These are phyloP conservation scores for Nowickia ferox DNA, from an alignment of 2,888 invertebrate species.

Conservation along the genomic window DNA sequence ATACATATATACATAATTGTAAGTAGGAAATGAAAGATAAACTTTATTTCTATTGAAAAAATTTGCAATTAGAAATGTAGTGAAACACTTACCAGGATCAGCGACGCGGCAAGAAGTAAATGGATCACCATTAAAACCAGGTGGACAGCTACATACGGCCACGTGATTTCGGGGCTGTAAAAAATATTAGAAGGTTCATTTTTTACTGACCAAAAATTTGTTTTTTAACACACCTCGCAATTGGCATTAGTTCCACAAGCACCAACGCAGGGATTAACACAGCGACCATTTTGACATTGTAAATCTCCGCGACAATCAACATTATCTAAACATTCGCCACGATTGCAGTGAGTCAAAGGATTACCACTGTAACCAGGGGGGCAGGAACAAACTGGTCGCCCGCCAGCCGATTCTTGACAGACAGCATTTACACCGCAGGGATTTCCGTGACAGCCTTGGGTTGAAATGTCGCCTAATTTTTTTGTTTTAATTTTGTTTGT, in stretches of 20 bases:
- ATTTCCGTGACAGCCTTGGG: constrained; percentile 84
- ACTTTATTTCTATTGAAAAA: too few relatives aligned
- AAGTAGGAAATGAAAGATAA: too few relatives aligned
- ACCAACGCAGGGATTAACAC: constrained; percentile 91
- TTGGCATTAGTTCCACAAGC: constrained; percentile 90
- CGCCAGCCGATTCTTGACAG: constrained; percentile 86
- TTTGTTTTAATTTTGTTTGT: background rate
- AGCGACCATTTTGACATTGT: constrained; percentile 90
- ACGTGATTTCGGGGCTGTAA: constrained; percentile 87
- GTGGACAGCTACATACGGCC: constrained; percentile 90
- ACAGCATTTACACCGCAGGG: constrained; percentile 89
- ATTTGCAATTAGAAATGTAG: background rate
- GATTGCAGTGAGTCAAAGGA: constrained; percentile 88
- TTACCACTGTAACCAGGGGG: constrained; percentile 91
- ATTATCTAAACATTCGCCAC: constrained; percentile 90
- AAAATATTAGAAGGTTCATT: background rate
- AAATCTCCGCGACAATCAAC: constrained; percentile 89
- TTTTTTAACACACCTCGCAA: constrained; percentile 86
- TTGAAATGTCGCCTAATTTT: constrained; percentile 69
- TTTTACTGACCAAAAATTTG: too few relatives aligned
- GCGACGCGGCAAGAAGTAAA: constrained; percentile 88
- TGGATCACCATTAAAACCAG: constrained; percentile 91
- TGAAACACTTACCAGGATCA: constrained; percentile 87
- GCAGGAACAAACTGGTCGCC: constrained; percentile 91
- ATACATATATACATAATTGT: too few relatives aligned